phyloP scores from a whole-genome alignment of 2,797 vertebrate species.

The Silurus aristotelis region DNA sequence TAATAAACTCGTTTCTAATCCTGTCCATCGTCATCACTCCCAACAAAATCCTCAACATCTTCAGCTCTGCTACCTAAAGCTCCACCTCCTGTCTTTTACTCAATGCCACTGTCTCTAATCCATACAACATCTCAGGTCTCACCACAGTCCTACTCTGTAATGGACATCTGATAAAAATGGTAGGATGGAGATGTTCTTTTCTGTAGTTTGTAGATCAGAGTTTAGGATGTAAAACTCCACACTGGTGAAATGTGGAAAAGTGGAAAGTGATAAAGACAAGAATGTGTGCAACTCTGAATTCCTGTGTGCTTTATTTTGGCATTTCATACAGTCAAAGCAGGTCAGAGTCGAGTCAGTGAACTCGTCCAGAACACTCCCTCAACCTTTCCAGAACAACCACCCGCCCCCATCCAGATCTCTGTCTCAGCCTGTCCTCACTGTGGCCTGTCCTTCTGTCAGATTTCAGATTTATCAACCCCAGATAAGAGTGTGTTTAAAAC shows the following conservation, averaged over 20 bases:
- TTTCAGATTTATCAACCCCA: not conserved
- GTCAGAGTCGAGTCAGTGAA: not conserved
- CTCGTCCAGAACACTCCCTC: not conserved
- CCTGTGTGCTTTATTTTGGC: not conserved
- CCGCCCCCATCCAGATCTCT: not conserved
- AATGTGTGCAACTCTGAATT: not conserved
- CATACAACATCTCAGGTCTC: too few relatives aligned
- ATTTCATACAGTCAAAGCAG: not conserved
- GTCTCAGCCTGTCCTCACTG: not conserved
- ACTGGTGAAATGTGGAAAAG: not conserved
- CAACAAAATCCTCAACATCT: too few relatives aligned
- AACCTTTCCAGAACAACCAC: too few relatives aligned
- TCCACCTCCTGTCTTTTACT: too few relatives aligned
- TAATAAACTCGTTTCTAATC: too few relatives aligned
- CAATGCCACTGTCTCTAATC: too few relatives aligned
- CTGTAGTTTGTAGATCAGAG: not conserved
- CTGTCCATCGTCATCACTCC: too few relatives aligned
- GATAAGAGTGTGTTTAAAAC: conserved; percentile 20
- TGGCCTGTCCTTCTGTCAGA: not conserved
- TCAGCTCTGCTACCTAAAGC: too few relatives aligned
- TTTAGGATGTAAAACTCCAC: not conserved
- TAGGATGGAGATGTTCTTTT: not conserved
- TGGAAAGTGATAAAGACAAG: not conserved
- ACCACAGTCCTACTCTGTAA: not conserved
- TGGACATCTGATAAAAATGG: not conserved